phyloP scores from a whole-genome alignment of 1,140 invertebrate species.

The Pachypeltis micranthus region DNA sequence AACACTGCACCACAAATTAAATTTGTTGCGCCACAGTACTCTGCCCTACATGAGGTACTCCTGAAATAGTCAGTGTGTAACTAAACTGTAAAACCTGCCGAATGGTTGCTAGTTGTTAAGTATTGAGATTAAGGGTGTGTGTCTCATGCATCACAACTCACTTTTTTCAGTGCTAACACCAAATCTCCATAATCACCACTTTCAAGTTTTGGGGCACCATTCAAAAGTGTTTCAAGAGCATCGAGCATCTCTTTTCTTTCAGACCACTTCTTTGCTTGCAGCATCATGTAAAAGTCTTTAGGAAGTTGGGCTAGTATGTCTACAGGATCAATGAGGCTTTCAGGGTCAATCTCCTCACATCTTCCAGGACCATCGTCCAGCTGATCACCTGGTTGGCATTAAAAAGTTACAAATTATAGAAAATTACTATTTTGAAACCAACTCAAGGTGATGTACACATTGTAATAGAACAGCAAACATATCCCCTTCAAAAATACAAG shows the following conservation, averaged over 20 bases:
- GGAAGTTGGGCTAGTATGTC: slow-evolving; percentile 86
- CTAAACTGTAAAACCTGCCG: too few relatives aligned
- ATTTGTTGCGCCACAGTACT: too few relatives aligned
- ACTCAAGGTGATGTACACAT: not conserved
- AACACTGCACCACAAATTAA: too few relatives aligned
- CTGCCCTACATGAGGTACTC: too few relatives aligned
- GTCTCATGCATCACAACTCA: too few relatives aligned
- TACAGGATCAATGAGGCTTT: slow-evolving; percentile 80
- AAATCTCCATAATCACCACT: slow-evolving; percentile 87
- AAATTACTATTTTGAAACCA: not conserved
- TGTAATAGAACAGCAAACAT: too few relatives aligned
- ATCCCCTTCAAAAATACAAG: too few relatives aligned
- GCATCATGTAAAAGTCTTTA: slow-evolving; percentile 90
- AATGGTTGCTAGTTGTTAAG: too few relatives aligned
- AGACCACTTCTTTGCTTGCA: slow-evolving; percentile 96
- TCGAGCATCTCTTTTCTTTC: slow-evolving; percentile 88
- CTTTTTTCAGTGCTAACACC: slow-evolving; percentile 78
- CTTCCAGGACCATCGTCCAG: slow-evolving; percentile 45
- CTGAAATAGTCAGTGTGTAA: too few relatives aligned
- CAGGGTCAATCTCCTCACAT: slow-evolving; percentile 73
- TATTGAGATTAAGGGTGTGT: too few relatives aligned
- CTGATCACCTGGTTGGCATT: slow-evolving; percentile 39
- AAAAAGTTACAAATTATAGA: slow-evolving; percentile 25
- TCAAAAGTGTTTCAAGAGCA: slow-evolving; percentile 60
- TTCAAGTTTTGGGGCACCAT: slow-evolving; percentile 73